Evolutionary conservation across 2,113 vertebrate genomes (phyloP), one percentile per base, ranked within the genome.

Genomic region (Calyptomena viridis): DNA sequence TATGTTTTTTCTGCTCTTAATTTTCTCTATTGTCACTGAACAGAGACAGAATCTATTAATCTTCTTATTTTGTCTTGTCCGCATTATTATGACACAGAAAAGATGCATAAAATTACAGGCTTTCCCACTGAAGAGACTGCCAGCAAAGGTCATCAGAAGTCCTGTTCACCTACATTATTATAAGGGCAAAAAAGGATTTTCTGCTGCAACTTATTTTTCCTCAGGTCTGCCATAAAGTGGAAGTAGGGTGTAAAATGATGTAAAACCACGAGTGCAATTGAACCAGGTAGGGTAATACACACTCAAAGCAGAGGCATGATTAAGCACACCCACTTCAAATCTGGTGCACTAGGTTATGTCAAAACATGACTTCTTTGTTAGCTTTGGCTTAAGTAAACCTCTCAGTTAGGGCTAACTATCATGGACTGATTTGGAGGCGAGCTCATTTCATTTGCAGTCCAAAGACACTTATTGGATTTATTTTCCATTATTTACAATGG

Each of bases 401-500:
- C 37, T 28, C 50, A 80, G 12, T 52, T 62, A 55, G 14, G 42
- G 30, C 13, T 69, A 33, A 50, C 33, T 71, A 23, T 55, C 42
- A 52, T 11, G n/a, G 19, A 8, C 68, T 86, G 9, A 40, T 63
- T 76, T 67, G 47, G 42, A 71, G 50, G 47, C 6, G 39, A 37
- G 39, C 39, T 95, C 24, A 35, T 75, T 89, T 78, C 11, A 78
- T 88, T 86, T 88, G 39, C 68, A 74, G 78, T 21, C 83, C 72
- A 68, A 77, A 90, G 82, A 52, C 37, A 58, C 11, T 67, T 73
- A 69, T 31, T 95, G 59, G 79, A 74, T 90, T 71, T 68, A 64
- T 94, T 92, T 93, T 86, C 52, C 60, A 53, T 77, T 92, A 89
- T 86, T 93, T 97, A 93, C 79, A 77, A 78, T 84, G 87, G 82